phyloP scores from a whole-genome alignment of 2,797 vertebrate species.

The Oryzias dopingdopingensis region DNA sequence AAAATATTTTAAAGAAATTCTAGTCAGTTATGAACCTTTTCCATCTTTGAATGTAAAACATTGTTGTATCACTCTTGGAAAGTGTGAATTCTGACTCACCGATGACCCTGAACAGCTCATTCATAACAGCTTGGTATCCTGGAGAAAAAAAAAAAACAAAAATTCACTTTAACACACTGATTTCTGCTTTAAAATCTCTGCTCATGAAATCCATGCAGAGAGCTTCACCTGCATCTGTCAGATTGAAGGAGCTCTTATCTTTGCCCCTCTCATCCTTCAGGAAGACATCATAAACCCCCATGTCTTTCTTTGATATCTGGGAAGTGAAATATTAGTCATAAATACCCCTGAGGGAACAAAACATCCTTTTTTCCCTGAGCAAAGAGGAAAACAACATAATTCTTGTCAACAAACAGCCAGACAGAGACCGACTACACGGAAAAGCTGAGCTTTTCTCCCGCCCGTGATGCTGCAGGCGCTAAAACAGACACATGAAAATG shows the following conservation, averaged over 20 bases:
- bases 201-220: not conserved
- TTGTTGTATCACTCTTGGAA: slow-evolving; percentile 6
- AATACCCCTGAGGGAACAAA: slow-evolving; percentile 21
- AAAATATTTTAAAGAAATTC: too few species aligned
- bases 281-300: slow-evolving; percentile 87
- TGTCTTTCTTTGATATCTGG: slow-evolving; percentile 92
- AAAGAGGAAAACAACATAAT: slow-evolving; percentile 20
- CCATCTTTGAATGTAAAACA: not conserved
- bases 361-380: slow-evolving; percentile 20
- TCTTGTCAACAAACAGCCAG: slow-evolving; percentile 34
- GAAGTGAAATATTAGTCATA: slow-evolving; percentile 32
- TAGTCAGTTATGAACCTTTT: not conserved
- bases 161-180: slow-evolving; percentile 7
- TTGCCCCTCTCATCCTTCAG: slow-evolving; percentile 91
- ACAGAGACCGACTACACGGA: slow-evolving; percentile 61
- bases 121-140: slow-evolving; percentile 94
- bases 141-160: slow-evolving; percentile 33
- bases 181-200: slow-evolving; percentile 9
- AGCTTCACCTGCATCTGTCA: slow-evolving; percentile 86
- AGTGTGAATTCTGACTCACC: slow-evolving; percentile 79
- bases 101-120: slow-evolving; percentile 92
- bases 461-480: slow-evolving; percentile 71
- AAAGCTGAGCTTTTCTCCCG: slow-evolving; percentile 78
- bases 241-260: slow-evolving; percentile 85
- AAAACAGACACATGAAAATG: slow-evolving; percentile 52